A percentile compares a stretch with the other conserved stretches of the same genome.
phyloP scores from a whole-genome alignment of 2,797 vertebrate genomes.

The Acomys russatus region DNA sequence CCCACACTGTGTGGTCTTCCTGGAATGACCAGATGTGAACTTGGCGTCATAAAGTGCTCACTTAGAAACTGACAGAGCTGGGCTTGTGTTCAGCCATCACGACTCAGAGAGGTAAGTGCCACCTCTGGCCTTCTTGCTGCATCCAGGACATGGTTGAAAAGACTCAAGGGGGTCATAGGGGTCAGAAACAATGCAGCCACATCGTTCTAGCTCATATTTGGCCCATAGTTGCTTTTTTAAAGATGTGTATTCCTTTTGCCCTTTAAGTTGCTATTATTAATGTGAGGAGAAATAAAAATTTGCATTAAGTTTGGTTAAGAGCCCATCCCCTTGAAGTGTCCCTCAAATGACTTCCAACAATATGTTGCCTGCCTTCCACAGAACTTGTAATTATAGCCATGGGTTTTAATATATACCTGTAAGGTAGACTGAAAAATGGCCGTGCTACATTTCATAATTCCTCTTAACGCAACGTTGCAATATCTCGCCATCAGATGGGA shows the following conservation, averaged over 20 bases:
- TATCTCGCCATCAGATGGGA: not conserved
- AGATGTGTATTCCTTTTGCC: not conserved
- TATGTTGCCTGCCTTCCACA: not conserved
- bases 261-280: slow-evolving; percentile 50
- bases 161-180: not conserved
- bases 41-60: slow-evolving; percentile 18
- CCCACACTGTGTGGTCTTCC: slow-evolving; percentile 64
- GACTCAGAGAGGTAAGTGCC: not conserved
- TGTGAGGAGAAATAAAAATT: slow-evolving; percentile 42
- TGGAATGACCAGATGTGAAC: slow-evolving; percentile 68
- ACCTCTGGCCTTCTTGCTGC: slow-evolving; percentile 29
- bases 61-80: not conserved
- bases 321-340: slow-evolving; percentile 20
- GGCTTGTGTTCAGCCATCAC: not conserved
- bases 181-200: not conserved
- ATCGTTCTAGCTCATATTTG: not conserved
- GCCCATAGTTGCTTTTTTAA: not conserved
- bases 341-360: slow-evolving; percentile 1
- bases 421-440: not conserved
- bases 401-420: slow-evolving; percentile 1
- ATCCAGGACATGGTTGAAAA: slow-evolving; percentile 18
- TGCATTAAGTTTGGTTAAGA: slow-evolving; percentile 10
- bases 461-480: not conserved
- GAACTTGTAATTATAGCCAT: slow-evolving; percentile 24
- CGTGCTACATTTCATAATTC: not conserved